Percentiles rank a stretch among this genome's conserved stretches.
phyloP scores from a whole-genome alignment of 1,140 invertebrate species.

The Oscheius sp. region DNA sequence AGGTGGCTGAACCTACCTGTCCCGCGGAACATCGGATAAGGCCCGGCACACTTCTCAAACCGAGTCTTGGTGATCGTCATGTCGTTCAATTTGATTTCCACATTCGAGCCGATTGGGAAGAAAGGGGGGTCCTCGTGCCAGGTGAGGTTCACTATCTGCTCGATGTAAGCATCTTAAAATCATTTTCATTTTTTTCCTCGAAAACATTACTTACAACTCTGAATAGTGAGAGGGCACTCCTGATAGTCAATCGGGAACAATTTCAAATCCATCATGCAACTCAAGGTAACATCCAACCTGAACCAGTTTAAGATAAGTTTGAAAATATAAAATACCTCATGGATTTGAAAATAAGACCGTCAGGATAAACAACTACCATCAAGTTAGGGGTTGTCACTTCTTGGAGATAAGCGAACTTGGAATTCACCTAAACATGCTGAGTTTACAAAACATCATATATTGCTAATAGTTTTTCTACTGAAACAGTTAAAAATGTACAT shows the following conservation, averaged over 20 bases:
- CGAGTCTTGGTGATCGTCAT: conserved; percentile 52
- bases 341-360: conserved; percentile 58
- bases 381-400: conserved; percentile 50
- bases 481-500: no score
- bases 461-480: no score
- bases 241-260: conserved; percentile 49
- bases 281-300: conserved; percentile 59
- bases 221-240: conserved; percentile 42
- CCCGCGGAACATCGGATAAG: conserved; percentile 59
- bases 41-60: conserved; percentile 50
- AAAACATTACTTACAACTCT: conserved; percentile 38
- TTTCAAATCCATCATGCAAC: conserved; percentile 58
- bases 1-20: conserved; percentile 33
- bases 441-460: no score
- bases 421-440: conserved; percentile 41
- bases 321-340: conserved; percentile 38
- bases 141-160: conserved; percentile 56
- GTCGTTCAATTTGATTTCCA: conserved; percentile 58
- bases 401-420: conserved; percentile 60
- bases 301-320: conserved; percentile 13
- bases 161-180: conserved; percentile 54
- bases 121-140: conserved; percentile 54
- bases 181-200: no score
- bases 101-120: conserved; percentile 53
- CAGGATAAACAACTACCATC: conserved; percentile 58